Percentiles rank a stretch among this genome's conserved stretches.
phyloP scores from a whole-genome alignment of 2,888 invertebrate species.

The Parthenolecanium corni region DNA sequence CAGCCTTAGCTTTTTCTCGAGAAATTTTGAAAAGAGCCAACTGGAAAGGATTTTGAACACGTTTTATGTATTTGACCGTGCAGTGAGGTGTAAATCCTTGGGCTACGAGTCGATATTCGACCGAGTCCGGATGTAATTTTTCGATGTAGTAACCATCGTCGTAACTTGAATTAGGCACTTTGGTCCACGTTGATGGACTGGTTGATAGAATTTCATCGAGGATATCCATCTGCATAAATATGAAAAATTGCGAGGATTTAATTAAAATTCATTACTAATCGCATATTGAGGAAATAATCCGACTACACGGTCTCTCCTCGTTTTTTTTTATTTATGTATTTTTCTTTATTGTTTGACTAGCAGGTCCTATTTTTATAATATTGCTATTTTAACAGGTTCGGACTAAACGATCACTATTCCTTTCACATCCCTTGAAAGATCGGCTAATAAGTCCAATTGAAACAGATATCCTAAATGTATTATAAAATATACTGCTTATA shows the following conservation, averaged over 20 bases:
- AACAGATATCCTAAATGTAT: too few relatives aligned
- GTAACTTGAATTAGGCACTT: neutral
- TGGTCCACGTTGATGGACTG: neutral
- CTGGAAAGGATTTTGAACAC: neutral
- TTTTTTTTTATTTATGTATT: too few relatives aligned
- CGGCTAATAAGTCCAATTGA: too few relatives aligned
- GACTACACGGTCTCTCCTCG: too few relatives aligned
- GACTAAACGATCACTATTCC: too few relatives aligned
- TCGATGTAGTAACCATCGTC: neutral
- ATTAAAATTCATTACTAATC: neutral
- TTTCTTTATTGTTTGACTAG: too few relatives aligned
- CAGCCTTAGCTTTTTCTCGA: neutral
- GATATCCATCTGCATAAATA: neutral
- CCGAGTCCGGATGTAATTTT: neutral
- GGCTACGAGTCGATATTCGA: neutral
- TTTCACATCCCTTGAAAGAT: too few relatives aligned
- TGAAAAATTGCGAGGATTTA: too few relatives aligned
- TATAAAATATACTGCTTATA: too few relatives aligned
- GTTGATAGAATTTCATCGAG: neutral
- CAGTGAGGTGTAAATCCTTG: too few relatives aligned
- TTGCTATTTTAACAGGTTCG: too few relatives aligned
- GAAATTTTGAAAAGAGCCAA: neutral
- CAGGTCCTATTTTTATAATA: too few relatives aligned
- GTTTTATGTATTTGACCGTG: neutral
- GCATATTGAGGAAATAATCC: neutral